Conservation (phyloP, 1,140 invertebrate species). For the Bombus pyrosoma region DNA sequence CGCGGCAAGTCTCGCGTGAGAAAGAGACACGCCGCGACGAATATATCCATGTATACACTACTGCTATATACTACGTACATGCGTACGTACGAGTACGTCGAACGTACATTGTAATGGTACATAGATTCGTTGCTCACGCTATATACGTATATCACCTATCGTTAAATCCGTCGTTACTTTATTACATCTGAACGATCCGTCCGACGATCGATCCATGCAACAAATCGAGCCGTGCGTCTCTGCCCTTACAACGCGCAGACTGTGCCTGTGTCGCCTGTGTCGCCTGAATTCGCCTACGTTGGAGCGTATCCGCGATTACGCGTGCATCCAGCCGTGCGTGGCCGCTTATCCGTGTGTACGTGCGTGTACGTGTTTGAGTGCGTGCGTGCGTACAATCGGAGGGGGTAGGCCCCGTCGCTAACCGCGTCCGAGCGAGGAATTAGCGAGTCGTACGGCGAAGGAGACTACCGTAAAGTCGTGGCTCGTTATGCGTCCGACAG, state of each 20-base stretch:
- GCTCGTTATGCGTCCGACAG: conserved; percentile 46
- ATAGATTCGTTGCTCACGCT: neutral
- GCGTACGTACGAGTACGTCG: neutral
- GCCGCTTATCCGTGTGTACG: conserved; percentile 6
- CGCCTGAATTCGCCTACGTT: conserved; percentile 43
- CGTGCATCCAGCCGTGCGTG: neutral
- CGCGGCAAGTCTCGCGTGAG: conserved; percentile 35
- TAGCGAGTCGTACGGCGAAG: conserved; percentile 59
- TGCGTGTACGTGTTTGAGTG: neutral
- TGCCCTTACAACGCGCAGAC: neutral
- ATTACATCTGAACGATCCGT: neutral
- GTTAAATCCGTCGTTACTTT: conserved; percentile 16
- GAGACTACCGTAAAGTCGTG: conserved; percentile 52
- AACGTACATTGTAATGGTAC: neutral
- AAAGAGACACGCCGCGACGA: conserved; percentile 29
- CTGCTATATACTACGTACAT: neutral
- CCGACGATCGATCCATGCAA: neutral
- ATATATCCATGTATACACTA: neutral
- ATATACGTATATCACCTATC: neutral
- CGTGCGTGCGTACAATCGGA: conserved; percentile 31
- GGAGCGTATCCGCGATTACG: conserved; percentile 11
- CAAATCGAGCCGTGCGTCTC: neutral
- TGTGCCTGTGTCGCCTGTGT: neutral
- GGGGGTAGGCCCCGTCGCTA: conserved; percentile 46
- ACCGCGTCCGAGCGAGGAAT: conserved; percentile 60